Evolutionary conservation across 2,797 vertebrate genomes (phyloP), one percentile per base, ranked within the genome.

Genomic region (Myiotriccus ornatus): DNA sequence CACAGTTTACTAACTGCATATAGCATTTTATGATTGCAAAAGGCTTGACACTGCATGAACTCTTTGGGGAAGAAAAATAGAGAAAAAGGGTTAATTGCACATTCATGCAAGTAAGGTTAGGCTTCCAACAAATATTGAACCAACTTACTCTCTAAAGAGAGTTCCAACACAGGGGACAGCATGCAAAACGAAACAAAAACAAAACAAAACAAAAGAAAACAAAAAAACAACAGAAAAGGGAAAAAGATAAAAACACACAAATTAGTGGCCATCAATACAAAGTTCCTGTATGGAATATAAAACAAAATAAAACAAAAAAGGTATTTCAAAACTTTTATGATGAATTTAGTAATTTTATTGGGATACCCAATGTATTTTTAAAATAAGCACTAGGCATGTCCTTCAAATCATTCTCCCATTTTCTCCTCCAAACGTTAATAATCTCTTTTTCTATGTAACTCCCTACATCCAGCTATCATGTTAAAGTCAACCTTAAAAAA

Each of bases 81-180:
- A 98, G 97, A 97, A 97, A 97, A 97, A 93, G 97, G 96, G 96
- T 98, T 98, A 98, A 98, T 97, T 97, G 97, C 96, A 98, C 95
- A 97, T 88, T 93, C 98, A 98, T 98, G 98, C 98, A 98, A 95
- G 84, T 97, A 97, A 97, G 97, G 63, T 98, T 98, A 98, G 95
- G 94, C 94, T 97, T 98, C 97, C 96, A 97, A 97, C 95, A 97
- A 98, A 98, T 98, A 97, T 91, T 96, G 98, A 98, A 98, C 98
- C 98, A 98, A 99, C 99, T 99, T 99, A 99, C 99, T 99, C 99
- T 99, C 99, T 99, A 99, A 96, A 98, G 98, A 98, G 98, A 98
- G 98, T 98, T 98, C 98, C 99, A 99, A 98, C 99, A 98, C 98
- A 98, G 98, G 98, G 97, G 98, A 97, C 97, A 95, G 98, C 99